Conservation (phyloP, 2,113 vertebrate species). For the Nesospiza acunhae region DNA sequence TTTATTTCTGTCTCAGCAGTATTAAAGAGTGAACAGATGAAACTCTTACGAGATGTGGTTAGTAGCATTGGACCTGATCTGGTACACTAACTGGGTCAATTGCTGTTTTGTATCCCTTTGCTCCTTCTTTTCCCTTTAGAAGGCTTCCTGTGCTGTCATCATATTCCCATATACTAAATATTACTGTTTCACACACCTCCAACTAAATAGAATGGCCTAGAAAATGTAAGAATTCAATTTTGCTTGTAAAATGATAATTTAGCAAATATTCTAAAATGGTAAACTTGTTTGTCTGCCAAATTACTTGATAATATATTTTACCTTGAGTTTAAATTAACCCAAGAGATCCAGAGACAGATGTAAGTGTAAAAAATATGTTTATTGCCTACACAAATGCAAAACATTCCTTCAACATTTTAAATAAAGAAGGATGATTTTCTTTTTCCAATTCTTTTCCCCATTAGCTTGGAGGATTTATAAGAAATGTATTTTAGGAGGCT, state of each 20-base stretch:
- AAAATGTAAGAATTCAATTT: not conserved
- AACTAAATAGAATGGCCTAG: not conserved
- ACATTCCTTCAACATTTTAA: not conserved
- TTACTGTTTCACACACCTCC: not conserved
- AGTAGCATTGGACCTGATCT: not conserved
- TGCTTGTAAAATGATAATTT: not conserved
- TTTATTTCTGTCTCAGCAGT: not conserved
- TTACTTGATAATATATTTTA: not conserved
- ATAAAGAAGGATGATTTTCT: not conserved
- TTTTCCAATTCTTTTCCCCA: not conserved
- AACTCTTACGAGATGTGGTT: not conserved
- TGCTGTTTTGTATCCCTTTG: not conserved
- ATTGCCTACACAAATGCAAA: not conserved
- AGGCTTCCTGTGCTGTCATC: not conserved
- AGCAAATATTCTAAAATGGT: not conserved
- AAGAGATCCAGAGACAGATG: not conserved
- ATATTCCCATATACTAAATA: not conserved
- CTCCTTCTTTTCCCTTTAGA: not conserved
- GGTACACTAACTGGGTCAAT: not conserved
- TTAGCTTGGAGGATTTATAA: not conserved
- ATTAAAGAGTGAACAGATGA: not conserved
- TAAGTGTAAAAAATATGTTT: not conserved
- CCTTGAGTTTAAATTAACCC: not conserved
- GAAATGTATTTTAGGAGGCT: not conserved
- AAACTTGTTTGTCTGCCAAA: not conserved